Evolutionary conservation across 1,140 invertebrate genomes (phyloP), one percentile per base, ranked within the genome.

Genomic region (Zaprionus capensis): DNA sequence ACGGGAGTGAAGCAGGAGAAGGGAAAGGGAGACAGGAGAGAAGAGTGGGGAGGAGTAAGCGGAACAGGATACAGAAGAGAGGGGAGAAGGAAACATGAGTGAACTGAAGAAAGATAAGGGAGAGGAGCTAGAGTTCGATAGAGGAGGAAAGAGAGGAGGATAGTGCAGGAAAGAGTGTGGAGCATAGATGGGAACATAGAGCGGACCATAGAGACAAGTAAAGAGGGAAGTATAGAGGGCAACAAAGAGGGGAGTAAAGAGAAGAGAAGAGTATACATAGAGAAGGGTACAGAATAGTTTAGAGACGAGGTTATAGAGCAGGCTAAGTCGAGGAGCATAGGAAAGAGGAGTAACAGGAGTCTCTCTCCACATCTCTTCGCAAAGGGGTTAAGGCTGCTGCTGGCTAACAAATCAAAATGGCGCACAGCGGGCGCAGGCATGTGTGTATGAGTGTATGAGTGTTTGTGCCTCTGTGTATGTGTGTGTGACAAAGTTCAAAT

Each of bases 331-430:
- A 34, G 31, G 0, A 34, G 31, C 3, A 34, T 0, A 55, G 24
- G 9, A 11, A 24, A 20, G 4, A 11, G 24, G 2, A 4, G 20
- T 7, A 5, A 4, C 34, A 38, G 22, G 5, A 34, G 5, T 12
- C 31, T 31, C 31, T 11, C 3, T 31, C 9, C 11, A 0, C 31
- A 0, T 11, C 6, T 31, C 2, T 9, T 31, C 31, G 9, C 31
- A 0, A 22, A 5, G 28, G n/a, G 41, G 55, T 15, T n/a, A 59
- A 36, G 22, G 49, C 65, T 55, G 65, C 65, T 62, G 58, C 41
- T n/a, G n/a, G 51, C 28, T 53, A 57, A 74, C 72, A 75, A 75
- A 75, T 75, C 72, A 75, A 75, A 75, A 71, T 75, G 72, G 53
- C 51, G 56, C 53, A 63, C 38, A 69, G 31, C 12, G 4, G 31